Evolutionary conservation across 2,113 vertebrate species (phyloP).

Genomic region (Anser brachyrhynchus): DNA sequence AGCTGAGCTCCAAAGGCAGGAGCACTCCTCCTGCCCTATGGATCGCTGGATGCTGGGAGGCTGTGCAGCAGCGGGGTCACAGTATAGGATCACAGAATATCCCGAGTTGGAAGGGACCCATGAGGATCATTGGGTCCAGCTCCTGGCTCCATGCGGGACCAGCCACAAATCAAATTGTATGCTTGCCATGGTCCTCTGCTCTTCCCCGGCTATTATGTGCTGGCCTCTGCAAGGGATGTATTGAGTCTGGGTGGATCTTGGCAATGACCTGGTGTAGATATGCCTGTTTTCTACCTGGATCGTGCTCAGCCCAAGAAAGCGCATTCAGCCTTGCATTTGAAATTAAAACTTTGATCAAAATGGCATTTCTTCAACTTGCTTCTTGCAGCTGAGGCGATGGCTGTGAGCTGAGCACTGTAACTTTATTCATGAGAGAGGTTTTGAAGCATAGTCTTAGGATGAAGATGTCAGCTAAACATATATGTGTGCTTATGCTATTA

Average conservation of each 20-base stretch:
- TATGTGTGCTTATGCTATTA: background rate
- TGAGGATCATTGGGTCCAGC: too few species aligned
- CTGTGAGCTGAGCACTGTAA: background rate
- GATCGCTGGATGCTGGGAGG: accelerated
- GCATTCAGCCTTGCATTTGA: background rate
- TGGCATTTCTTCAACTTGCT: background rate
- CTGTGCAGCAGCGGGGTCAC: background rate
- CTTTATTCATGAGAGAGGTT: background rate
- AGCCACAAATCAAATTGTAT: too few species aligned
- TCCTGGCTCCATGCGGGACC: too few species aligned
- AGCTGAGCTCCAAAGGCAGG: background rate
- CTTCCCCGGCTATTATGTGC: background rate
- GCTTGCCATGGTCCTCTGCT: background rate
- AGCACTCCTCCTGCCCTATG: background rate
- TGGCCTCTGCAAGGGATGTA: background rate
- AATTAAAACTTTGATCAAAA: background rate
- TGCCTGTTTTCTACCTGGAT: background rate
- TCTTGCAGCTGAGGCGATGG: background rate
- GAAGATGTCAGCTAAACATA: background rate
- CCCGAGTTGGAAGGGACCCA: too few species aligned
- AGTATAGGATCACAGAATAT: too few species aligned
- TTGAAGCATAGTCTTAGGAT: background rate
- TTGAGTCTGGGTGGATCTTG: background rate
- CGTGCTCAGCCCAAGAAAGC: background rate
- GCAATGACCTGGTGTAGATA: accelerated